A percentile compares a stretch with the other conserved stretches of the same genome.
phyloP scores from a whole-genome alignment of 2,888 invertebrate species.

The Cephus nigrinus region DNA sequence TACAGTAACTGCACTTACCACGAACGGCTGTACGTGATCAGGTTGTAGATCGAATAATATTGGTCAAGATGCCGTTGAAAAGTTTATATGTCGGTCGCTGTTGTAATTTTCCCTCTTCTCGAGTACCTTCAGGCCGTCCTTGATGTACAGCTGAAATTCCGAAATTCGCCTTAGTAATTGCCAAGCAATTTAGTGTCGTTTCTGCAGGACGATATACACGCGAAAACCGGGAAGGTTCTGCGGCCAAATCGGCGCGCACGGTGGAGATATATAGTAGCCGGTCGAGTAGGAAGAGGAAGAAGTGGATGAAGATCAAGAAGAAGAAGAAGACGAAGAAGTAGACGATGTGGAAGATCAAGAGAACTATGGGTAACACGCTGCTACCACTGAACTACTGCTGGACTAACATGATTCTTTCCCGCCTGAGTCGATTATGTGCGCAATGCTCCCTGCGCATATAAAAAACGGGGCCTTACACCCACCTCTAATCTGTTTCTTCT shows the following conservation, averaged over 20 bases:
- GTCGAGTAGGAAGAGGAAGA: background rate
- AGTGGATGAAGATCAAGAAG: background rate
- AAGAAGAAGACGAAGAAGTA: background rate
- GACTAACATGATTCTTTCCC: background rate
- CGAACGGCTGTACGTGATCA: background rate
- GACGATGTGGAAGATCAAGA: background rate
- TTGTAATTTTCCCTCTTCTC: background rate
- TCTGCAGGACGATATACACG: background rate
- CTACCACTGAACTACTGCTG: background rate
- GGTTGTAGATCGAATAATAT: background rate
- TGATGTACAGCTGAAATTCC: background rate
- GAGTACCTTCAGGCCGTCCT: background rate
- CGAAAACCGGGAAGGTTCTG: background rate
- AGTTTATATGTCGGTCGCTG: background rate
- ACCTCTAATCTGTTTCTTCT: background rate
- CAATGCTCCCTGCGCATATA: background rate
- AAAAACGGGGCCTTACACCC: background rate
- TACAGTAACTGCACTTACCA: slow-evolving; percentile 5
- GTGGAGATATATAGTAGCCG: background rate
- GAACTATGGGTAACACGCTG: background rate
- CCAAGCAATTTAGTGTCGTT: background rate
- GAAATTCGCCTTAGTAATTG: background rate
- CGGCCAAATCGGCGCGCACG: background rate
- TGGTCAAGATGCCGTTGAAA: background rate
- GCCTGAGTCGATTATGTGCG: background rate